A percentile compares a stretch with the other conserved stretches of the same genome.
phyloP scores from a whole-genome alignment of 2,888 invertebrate genomes.

The Operophtera brumata region DNA sequence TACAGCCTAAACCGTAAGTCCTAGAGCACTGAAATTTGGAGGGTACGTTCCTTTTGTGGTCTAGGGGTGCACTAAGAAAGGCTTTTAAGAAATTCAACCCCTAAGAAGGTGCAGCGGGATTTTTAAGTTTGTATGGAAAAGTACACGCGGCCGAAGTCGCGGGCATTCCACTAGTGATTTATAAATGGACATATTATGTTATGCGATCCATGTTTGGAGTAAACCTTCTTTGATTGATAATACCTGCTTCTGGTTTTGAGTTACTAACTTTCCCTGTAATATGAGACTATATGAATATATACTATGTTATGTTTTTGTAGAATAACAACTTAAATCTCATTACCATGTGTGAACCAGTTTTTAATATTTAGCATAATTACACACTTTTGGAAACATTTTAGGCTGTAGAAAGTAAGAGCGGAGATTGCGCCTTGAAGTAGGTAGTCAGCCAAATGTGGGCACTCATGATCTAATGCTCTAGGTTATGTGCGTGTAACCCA shows the following conservation, averaged over 20 bases:
- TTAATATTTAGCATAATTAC: slow-evolving; percentile 10
- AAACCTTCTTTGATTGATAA: slow-evolving; percentile 27
- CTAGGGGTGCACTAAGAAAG: too few relatives aligned
- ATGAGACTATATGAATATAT: too few relatives aligned
- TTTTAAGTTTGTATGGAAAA: too few relatives aligned
- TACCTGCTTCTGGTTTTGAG: slow-evolving; percentile 19
- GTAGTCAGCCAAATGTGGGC: too few relatives aligned
- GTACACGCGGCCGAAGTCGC: too few relatives aligned
- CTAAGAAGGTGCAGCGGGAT: too few relatives aligned
- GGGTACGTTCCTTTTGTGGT: too few relatives aligned
- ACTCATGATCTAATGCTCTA: too few relatives aligned
- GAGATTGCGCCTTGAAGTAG: not conserved
- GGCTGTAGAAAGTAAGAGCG: slow-evolving; percentile 12
- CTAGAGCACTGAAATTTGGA: too few relatives aligned
- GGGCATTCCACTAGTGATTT: slow-evolving; percentile 15
- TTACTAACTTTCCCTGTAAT: slow-evolving; percentile 20
- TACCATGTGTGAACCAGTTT: slow-evolving; percentile 1
- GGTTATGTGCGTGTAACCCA: too few relatives aligned
- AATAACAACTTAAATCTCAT: slow-evolving; percentile 13
- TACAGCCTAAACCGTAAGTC: too few relatives aligned
- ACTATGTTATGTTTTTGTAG: slow-evolving; percentile 14
- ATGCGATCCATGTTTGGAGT: slow-evolving; percentile 25
- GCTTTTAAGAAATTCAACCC: too few relatives aligned
- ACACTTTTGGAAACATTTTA: slow-evolving; percentile 9
- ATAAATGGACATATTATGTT: slow-evolving; percentile 31